Evolutionary conservation across 2,888 invertebrate species (phyloP).

Genomic region (Ochropleura leucogaster): DNA sequence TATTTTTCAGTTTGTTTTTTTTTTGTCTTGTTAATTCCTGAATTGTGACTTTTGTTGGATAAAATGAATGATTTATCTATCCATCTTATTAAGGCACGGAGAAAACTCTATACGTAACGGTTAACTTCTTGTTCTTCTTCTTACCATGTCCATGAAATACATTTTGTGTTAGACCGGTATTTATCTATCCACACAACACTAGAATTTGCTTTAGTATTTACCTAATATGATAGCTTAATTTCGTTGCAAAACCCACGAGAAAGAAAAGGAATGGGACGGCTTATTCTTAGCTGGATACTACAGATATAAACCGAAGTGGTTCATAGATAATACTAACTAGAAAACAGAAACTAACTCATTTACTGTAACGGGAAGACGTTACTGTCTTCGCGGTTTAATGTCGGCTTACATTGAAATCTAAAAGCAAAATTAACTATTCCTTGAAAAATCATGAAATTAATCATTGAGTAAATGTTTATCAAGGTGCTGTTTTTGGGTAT

Average conservation of each 20-base stretch:
- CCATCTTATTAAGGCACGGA: too few species aligned
- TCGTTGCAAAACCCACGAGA: background rate
- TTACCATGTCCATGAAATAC: too few species aligned
- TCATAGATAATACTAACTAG: slow-evolving; percentile 44
- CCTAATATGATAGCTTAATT: slow-evolving; percentile 32
- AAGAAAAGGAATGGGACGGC: slow-evolving; percentile 19
- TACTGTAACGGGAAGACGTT: slow-evolving; percentile 55
- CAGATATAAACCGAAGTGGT: slow-evolving; percentile 52
- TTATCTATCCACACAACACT: too few species aligned
- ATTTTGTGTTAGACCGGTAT: too few species aligned
- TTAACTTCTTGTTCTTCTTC: too few species aligned
- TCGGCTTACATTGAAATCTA: slow-evolving; percentile 60
- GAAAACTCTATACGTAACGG: too few species aligned
- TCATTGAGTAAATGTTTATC: background rate
- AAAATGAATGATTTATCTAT: too few species aligned
- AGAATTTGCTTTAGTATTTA: slow-evolving; percentile 2
- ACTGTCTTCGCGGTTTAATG: slow-evolving; percentile 66
- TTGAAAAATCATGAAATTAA: background rate
- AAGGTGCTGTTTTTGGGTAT: background rate
- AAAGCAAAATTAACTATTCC: slow-evolving; percentile 22
- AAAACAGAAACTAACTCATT: slow-evolving; percentile 62
- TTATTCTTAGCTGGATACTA: slow-evolving; percentile 43
- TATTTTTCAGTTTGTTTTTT: too few species aligned
- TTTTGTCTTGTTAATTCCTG: too few species aligned
- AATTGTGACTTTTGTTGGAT: too few species aligned